Evolutionary conservation across 2,113 vertebrate genomes (phyloP), one percentile per base, ranked within the genome.

Genomic region (Uria lomvia): DNA sequence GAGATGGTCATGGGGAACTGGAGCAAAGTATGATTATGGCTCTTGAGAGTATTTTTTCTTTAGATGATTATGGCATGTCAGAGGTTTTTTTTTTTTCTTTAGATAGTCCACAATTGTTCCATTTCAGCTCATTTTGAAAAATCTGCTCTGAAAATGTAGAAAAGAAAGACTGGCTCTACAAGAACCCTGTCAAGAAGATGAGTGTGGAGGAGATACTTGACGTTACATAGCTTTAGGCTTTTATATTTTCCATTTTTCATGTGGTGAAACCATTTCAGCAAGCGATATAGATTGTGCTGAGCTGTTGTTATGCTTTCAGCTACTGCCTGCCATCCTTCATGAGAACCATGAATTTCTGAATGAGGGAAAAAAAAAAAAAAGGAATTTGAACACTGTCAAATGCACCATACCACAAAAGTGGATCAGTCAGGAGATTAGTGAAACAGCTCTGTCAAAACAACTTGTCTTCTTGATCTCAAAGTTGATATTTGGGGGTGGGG

Each of bases 401-500:
- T 17, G 10, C 2, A 11, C 70, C 2, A 8, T 60, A 34, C 22
- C 56, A 3, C 3, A 16, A 1, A 14, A 20, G 62, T 53, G 72
- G 53, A 91, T 77, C 80, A 50, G 70, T 14, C 86, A 13, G 30
- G 73, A 82, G 93, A 71, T 73, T 16, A 87, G 15, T 9, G 76
- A 86, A 94, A 70, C 29, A 19, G 36, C 79, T 71, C 96, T 96
- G 93, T 95, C 96, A 95, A 95, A 88, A 94, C 93, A 97, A 94
- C 88, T 22, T 75, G 75, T 95, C 92, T 90, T 38, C 83, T 36
- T 20, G 24, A 24, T 53, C 86, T 58, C 58, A 0, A 53, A 93
- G 93, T 55, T 45, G 90, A 65, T 52, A 38, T 75, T 63, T 10
- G 9, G 38, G 50, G 21, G 36, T 27, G 10, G 59, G 10, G 55